A percentile compares a stretch with the other conserved stretches of the same genome.
Evolutionary conservation across 2,797 vertebrate genomes (phyloP).

Genomic region (Lerista edwardsae): DNA sequence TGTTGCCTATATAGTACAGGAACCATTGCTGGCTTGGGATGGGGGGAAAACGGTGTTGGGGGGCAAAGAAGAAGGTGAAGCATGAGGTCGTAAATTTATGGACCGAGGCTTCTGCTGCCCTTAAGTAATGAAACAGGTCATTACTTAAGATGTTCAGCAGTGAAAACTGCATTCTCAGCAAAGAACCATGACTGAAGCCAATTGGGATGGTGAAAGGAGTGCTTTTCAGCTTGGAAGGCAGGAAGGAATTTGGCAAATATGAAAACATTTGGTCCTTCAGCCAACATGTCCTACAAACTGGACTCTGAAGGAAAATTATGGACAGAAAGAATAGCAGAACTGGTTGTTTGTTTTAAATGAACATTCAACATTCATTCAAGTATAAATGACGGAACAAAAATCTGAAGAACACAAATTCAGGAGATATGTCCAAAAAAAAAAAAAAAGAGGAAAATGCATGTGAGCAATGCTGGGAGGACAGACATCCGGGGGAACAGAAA

Average conservation of each 20-base stretch:
- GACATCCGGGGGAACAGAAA: neutral
- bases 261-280: neutral
- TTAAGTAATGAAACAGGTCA: neutral
- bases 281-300: neutral
- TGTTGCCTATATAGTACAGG: neutral
- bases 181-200: neutral
- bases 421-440: slow-evolving; percentile 3
- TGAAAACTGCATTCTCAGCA: neutral
- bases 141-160: neutral
- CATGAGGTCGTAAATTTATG: neutral
- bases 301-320: neutral
- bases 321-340: neutral
- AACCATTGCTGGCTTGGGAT: neutral
- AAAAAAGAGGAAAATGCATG: slow-evolving; percentile 8
- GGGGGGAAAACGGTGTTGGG: neutral
- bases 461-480: neutral
- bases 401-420: slow-evolving; percentile 32
- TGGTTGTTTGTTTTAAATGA: neutral
- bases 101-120: neutral
- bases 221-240: neutral
- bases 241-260: neutral
- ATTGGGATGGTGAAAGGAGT: neutral
- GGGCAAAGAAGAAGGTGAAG: neutral
- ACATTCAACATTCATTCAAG: too few species aligned
- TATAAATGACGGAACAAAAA: neutral